phyloP scores from a whole-genome alignment of 2,797 vertebrate species.

The Takifugu rubripes region DNA sequence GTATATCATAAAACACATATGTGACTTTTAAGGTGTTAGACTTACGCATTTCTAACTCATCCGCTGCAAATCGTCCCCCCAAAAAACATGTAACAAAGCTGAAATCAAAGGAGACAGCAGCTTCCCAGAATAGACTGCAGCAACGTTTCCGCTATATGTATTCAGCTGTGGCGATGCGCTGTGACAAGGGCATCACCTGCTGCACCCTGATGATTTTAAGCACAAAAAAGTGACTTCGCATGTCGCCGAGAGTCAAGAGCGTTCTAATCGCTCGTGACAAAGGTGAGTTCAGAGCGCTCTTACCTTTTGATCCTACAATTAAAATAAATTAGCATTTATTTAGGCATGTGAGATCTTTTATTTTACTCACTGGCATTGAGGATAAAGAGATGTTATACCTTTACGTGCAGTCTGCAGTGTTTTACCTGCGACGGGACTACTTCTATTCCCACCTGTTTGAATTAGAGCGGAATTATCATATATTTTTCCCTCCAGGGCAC shows the following conservation, averaged over 20 bases:
- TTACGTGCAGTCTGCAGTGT: conserved; percentile 22
- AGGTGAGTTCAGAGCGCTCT: neutral
- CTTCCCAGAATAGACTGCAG: conserved; percentile 54
- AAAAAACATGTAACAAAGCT: conserved; percentile 40
- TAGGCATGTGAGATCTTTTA: no score
- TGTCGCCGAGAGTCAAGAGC: conserved; percentile 18
- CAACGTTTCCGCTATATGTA: conserved; percentile 45
- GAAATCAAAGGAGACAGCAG: conserved; percentile 53
- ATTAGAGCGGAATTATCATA: conserved; percentile 30
- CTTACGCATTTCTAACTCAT: conserved; percentile 15
- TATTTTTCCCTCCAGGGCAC: conserved; percentile 34
- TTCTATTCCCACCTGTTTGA: conserved; percentile 49
- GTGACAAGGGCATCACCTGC: conserved; percentile 66
- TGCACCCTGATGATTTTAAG: conserved; percentile 33
- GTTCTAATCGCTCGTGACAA: conserved; percentile 7
- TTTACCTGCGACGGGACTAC: conserved; percentile 30
- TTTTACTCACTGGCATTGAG: no score
- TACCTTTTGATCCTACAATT: no score
- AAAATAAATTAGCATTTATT: no score
- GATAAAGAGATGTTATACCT: no score
- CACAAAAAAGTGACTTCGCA: conserved; percentile 35
- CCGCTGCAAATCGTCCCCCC: conserved; percentile 14
- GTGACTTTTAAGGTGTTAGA: conserved; percentile 6
- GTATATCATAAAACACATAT: conserved; percentile 10
- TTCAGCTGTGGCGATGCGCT: conserved; percentile 47